Conservation (phyloP, 2,113 vertebrate species). For the Heterotilapia buettikoferi region DNA sequence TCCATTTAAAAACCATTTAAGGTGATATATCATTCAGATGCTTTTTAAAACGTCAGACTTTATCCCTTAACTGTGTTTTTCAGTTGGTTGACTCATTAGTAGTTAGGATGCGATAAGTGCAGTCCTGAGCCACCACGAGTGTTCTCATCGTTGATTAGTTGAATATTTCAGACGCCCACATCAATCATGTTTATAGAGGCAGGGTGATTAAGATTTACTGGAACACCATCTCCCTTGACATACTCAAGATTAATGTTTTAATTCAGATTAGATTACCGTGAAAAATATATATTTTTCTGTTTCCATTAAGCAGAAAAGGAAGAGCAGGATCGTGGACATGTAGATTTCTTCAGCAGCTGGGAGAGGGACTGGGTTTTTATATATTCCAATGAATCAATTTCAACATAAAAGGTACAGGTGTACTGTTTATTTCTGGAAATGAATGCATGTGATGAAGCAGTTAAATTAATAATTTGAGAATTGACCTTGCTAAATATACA, state of each 20-base stretch:
- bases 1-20: background rate
- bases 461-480: background rate
- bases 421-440: background rate
- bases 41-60: background rate
- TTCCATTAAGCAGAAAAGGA: conserved; percentile 33
- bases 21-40: background rate
- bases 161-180: background rate
- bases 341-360: conserved; percentile 1
- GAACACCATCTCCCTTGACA: conserved; percentile 3
- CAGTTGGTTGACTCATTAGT: background rate
- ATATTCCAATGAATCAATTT: background rate
- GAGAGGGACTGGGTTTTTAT: background rate
- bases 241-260: conserved; percentile 34
- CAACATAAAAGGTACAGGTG: background rate
- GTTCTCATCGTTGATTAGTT: conserved; percentile 12
- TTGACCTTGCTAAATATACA: background rate
- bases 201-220: conserved; percentile 42
- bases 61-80: background rate
- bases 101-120: background rate
- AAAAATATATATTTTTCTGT: background rate
- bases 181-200: background rate
- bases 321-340: background rate
- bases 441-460: background rate
- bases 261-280: conserved; percentile 40
- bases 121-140: background rate